A percentile compares a stretch with the other conserved stretches of the same genome.
phyloP scores from a whole-genome alignment of 2,113 vertebrate species.

The Orycteropus afer region DNA sequence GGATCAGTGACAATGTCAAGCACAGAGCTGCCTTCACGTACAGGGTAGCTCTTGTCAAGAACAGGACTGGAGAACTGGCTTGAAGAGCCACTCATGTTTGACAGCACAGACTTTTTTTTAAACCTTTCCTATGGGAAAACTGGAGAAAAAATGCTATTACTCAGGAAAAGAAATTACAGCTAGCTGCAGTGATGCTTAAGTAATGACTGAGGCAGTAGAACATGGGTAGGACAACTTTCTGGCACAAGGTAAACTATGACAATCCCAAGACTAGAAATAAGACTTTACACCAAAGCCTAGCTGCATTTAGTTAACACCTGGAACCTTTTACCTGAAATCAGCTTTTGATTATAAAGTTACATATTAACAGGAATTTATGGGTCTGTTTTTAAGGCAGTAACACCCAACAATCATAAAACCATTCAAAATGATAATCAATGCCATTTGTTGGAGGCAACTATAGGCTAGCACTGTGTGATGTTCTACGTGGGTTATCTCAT shows the following conservation, averaged over 20 bases:
- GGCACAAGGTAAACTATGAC: background rate
- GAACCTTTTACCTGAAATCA: background rate
- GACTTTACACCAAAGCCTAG: background rate
- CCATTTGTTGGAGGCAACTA: fast-evolving
- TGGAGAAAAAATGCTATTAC: constrained; percentile 22
- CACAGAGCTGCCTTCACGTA: background rate
- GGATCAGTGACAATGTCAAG: fast-evolving
- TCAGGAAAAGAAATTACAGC: background rate
- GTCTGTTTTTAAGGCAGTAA: background rate
- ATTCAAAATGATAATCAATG: background rate
- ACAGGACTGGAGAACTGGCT: background rate
- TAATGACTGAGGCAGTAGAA: background rate
- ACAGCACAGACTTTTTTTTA: background rate
- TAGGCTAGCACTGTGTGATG: background rate
- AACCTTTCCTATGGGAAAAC: constrained; percentile 31
- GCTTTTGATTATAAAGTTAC: background rate
- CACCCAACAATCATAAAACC: background rate
- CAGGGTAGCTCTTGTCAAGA: background rate
- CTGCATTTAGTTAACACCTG: background rate
- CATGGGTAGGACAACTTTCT: background rate
- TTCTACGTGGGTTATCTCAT: background rate
- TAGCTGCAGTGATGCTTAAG: background rate
- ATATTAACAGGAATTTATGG: background rate
- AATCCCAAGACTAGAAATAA: background rate
- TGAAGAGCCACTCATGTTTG: background rate